These are phyloP conservation scores for Eupithecia dodoneata DNA, from an alignment of 2,888 invertebrate species.

Conservation along the genomic window DNA sequence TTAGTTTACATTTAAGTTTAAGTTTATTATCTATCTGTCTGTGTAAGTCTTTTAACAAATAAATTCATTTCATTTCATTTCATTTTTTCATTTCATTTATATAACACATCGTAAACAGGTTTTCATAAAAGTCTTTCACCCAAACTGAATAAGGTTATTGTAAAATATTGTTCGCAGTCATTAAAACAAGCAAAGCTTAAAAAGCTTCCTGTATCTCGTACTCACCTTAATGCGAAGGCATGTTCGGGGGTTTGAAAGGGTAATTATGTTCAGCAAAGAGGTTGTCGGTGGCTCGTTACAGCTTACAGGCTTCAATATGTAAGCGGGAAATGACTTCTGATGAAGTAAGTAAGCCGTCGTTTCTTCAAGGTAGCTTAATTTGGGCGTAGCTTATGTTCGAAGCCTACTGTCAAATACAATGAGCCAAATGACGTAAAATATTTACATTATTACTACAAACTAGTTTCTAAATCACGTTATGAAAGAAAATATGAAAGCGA, in stretches of 20 bases:
- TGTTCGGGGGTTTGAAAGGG: constrained; percentile 19
- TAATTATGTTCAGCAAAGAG: constrained; percentile 20
- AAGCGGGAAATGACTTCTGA: constrained; percentile 18
- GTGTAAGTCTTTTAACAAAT: too few relatives aligned
- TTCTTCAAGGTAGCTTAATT: constrained; percentile 1
- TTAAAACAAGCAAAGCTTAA: constrained; percentile 1
- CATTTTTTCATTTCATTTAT: too few relatives aligned
- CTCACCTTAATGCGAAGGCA: constrained; percentile 14
- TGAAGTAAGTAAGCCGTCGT: not conserved
- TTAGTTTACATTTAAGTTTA: too few relatives aligned
- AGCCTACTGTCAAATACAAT: not conserved
- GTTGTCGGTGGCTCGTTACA: constrained; percentile 8
- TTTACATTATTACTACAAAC: not conserved
- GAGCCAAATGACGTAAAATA: not conserved
- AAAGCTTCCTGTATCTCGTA: constrained; percentile 9
- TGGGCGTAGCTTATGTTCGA: not conserved
- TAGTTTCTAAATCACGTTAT: not conserved
- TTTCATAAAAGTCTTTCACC: not conserved
- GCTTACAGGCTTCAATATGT: constrained; percentile 19
- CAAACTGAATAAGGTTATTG: not conserved
- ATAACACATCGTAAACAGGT: not conserved
- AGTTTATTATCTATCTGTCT: too few relatives aligned
- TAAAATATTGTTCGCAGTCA: not conserved
- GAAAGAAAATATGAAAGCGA: not conserved
- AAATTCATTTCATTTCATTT: too few relatives aligned